Base-by-base conservation (phyloP, 2,888 invertebrate genomes). In the Eupsilia transversa region DNA sequence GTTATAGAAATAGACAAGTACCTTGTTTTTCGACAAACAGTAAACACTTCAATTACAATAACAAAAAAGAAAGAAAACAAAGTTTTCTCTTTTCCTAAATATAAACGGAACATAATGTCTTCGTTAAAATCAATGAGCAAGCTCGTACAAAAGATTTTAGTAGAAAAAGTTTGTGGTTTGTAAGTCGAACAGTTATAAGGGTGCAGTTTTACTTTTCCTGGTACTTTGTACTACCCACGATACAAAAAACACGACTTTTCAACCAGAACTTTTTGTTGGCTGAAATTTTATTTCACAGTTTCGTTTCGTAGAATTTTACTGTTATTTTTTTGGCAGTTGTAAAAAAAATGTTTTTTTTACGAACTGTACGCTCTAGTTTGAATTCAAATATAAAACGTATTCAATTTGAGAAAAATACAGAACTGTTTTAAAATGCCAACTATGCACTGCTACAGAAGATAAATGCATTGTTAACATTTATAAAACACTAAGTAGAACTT, bases 21-120 rank as follows among this genome's bases (percentile, higher is more conserved):
- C 59, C 54, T 66, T 80, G 66, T 72, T 83, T 79, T 80, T 68
- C 80, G 41, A 54, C 41, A 69, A 80, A 84, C 80, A 72, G 84
- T 75, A 79, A 82, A 83, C 68, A 82, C 75, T 84, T 84, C 54
- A 82, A 66, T 72, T 83, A 66, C 30, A 54, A 69, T 73, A 74
- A 73, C 52, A 74, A 71, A 57, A 68, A 81, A 20, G 60, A 57
- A 68, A 57, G 14, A 35, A 69, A 64, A 52, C 30, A 54, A 71
- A 52, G 14, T n/a, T 52, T 63, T 46, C 68, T 43, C 14, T 4
- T 30, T 33, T 54, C 27, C 10, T 49, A 57, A 67, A 68, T 52
- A 46, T 74, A 74, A 67, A 60, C 33, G 17, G 23, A 70, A 68
- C 70, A 52, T 56, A 52, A 70, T 35, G 54, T 78, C 59, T 78